Conservation (phyloP, 2,888 invertebrate genomes). For the Scaptomyza flava region DNA sequence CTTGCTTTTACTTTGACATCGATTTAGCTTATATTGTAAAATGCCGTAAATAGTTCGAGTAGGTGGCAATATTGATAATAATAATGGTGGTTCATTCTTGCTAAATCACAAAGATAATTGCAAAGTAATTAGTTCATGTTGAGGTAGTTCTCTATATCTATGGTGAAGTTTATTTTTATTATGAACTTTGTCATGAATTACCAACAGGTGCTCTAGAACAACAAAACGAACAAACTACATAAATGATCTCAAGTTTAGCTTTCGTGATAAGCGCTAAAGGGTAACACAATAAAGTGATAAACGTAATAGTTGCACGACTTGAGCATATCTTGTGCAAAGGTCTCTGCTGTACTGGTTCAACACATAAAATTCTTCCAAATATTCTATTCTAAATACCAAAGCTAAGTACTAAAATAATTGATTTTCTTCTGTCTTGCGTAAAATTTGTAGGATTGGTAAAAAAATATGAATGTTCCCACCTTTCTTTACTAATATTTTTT, state of each 20-base stretch:
- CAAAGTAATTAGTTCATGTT: conserved; percentile 51
- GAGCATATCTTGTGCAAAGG: not conserved
- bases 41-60: conserved; percentile 7
- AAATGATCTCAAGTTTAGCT: conserved; percentile 8
- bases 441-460: too few species aligned
- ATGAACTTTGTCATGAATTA: conserved; percentile 22
- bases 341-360: too few species aligned
- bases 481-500: too few species aligned
- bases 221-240: not conserved
- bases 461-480: too few species aligned
- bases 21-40: conserved; percentile 46
- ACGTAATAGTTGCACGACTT: not conserved
- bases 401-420: too few species aligned
- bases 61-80: conserved; percentile 12
- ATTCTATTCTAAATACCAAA: too few species aligned
- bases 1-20: conserved; percentile 7
- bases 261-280: not conserved
- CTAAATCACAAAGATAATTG: conserved; percentile 60
- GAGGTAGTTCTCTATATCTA: conserved; percentile 50
- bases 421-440: too few species aligned
- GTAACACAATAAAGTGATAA: not conserved
- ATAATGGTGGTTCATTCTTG: conserved; percentile 33
- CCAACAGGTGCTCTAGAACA: not conserved
- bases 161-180: not conserved
- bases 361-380: too few species aligned